Base-by-base conservation (phyloP, 2,888 invertebrate species). In the Xylophagus ater region DNA sequence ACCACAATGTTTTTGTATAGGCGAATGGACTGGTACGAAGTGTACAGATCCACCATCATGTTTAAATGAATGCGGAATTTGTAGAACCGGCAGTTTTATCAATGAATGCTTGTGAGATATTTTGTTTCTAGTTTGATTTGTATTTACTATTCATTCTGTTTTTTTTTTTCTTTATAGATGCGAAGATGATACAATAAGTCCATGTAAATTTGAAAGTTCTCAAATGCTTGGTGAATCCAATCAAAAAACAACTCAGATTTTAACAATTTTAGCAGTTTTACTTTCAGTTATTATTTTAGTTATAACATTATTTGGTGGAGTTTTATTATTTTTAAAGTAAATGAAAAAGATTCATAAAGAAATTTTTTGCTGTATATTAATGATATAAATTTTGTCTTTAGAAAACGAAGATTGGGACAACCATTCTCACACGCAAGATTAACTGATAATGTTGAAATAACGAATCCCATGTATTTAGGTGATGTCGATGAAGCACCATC, bases 381-480 rank as follows among this genome's bases (percentile, higher is more conserved):
- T 18, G 19, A 39, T 20, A n/a, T 31, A 31, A 31, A 17, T 30
- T 12, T 8, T 14, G 17, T 31, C 6, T n/a, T 3, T 31, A 77
- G 77, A 45, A 64, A 60, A 57, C 56, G 62, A 49, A 58, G 62
- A 48, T 62, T 63, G 53, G 72, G 76, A 4, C 68, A 70, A 48
- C 73, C 78, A 35, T 86, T 86, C 59, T 76, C 77, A 50, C 87
- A 87, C 67, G 78, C 81, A 43, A 72, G 86, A 9, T 75, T 87
- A 54, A 73, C 83, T 42, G 86, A 87, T 65, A 85, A 83, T 64
- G 82, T 87, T 56, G 87, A 85, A 70, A 82, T 83, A 55, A 78
- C 69, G 57, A 88, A 88, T 70, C 87, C 87, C 19, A 86, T 87
- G 78, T 88, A 85, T 65, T 73, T 84, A 40, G 81, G 78, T 43